phyloP scores from a whole-genome alignment of 2,797 vertebrate genomes.

The Myoxocephalus aenaeus region DNA sequence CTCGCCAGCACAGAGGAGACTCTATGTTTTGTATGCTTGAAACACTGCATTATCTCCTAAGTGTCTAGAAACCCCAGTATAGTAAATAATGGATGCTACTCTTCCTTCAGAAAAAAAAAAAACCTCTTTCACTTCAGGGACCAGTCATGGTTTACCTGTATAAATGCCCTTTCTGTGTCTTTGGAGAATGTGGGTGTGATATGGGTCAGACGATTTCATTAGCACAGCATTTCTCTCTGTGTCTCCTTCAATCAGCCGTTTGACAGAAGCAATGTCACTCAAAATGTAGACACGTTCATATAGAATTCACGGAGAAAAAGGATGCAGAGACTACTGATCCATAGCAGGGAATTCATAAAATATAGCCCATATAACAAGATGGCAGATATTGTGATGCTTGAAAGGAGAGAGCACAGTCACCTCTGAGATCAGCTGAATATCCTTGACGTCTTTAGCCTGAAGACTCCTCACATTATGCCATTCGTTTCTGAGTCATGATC shows the following conservation, averaged over 20 bases:
- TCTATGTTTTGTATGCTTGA: conserved; percentile 83
- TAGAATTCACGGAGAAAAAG: conserved; percentile 43
- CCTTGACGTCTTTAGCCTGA: conserved; percentile 45
- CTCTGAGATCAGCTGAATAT: conserved; percentile 66
- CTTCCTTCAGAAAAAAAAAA: conserved; percentile 61
- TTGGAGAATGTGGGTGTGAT: conserved; percentile 70
- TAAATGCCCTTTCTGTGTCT: conserved; percentile 81
- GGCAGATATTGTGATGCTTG: conserved; percentile 48
- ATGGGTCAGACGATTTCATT: conserved; percentile 82
- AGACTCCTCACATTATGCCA: conserved; percentile 40
- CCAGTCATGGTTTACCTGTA: conserved; percentile 81
- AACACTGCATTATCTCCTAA: conserved; percentile 82
- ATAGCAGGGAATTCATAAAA: conserved; percentile 58
- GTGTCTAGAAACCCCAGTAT: conserved; percentile 78
- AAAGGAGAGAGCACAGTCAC: conserved; percentile 61
- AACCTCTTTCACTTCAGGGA: conserved; percentile 76
- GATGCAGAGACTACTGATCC: conserved; percentile 57
- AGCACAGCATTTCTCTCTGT: conserved; percentile 71
- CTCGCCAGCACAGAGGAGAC: conserved; percentile 68
- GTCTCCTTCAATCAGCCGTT: conserved; percentile 73
- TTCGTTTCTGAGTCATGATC: conserved; percentile 56
- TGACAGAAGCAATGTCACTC: conserved; percentile 73
- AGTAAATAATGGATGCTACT: conserved; percentile 83
- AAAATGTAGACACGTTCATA: conserved; percentile 66
- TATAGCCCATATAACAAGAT: conserved; percentile 61